Evolutionary conservation across 2,888 invertebrate species (phyloP).

Genomic region (Spicauda simplicius): DNA sequence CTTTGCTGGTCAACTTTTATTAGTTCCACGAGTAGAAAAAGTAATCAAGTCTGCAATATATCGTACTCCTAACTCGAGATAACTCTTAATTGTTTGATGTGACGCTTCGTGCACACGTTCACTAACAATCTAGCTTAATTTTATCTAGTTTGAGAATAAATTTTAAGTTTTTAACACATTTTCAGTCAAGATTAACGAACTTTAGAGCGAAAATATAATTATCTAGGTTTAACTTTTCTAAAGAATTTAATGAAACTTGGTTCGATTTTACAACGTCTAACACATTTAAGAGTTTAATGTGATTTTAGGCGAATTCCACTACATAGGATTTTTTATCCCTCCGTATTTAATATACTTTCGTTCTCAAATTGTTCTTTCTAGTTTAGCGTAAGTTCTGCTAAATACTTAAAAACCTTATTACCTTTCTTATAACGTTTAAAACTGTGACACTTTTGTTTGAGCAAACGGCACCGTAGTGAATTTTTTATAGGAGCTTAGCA

Average conservation of each 20-base stretch:
- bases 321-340: not conserved
- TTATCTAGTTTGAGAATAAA: constrained; percentile 55
- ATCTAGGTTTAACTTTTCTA: constrained; percentile 26
- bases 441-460: constrained; percentile 9
- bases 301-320: constrained; percentile 9
- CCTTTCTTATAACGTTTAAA: constrained; percentile 17
- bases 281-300: constrained; percentile 4
- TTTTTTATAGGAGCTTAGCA: constrained; percentile 27
- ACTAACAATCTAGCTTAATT: constrained; percentile 48
- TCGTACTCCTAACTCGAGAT: constrained; percentile 64
- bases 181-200: constrained; percentile 41
- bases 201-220: constrained; percentile 35
- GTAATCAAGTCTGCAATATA: constrained; percentile 76
- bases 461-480: constrained; percentile 20
- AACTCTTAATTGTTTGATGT: constrained; percentile 75
- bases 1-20: constrained; percentile 78
- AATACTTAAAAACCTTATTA: constrained; percentile 6
- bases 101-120: constrained; percentile 54
- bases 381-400: not conserved
- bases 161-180: constrained; percentile 54
- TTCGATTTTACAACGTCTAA: not conserved
- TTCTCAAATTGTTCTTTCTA: not conserved
- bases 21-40: constrained; percentile 72
- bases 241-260: constrained; percentile 18
- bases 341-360: not conserved